A percentile compares a stretch with the other conserved stretches of the same genome.
phyloP scores from a whole-genome alignment of 2,113 vertebrate species.

The Bambusicola thoracicus region DNA sequence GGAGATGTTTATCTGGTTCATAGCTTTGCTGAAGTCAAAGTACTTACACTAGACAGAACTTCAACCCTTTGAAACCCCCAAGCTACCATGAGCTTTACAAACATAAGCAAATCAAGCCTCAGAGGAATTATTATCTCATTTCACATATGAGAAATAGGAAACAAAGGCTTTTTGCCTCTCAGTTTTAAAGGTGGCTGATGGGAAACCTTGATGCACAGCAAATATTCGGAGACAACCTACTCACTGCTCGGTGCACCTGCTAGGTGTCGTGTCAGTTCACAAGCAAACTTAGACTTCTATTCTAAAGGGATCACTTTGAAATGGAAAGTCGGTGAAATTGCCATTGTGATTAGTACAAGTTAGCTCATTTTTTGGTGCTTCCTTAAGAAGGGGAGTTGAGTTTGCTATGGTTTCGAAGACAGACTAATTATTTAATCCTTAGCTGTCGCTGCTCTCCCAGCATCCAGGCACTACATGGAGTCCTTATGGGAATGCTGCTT shows the following conservation, averaged over 20 bases:
- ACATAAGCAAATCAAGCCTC: neutral
- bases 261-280: neutral
- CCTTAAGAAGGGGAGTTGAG: neutral
- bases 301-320: neutral
- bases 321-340: neutral
- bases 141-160: neutral
- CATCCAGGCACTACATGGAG: neutral
- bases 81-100: neutral
- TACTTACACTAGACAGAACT: neutral
- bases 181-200: neutral
- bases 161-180: neutral
- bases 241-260: neutral
- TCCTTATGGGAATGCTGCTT: neutral
- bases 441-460: neutral
- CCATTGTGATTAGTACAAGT: neutral
- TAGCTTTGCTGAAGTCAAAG: conserved; percentile 43
- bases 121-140: neutral
- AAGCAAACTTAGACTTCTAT: neutral
- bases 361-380: neutral
- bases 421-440: neutral
- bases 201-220: neutral
- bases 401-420: neutral
- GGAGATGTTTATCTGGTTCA: conserved; percentile 28
- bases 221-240: neutral
- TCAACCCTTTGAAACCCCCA: neutral